Evolutionary conservation across 92 coral and sea anemone genomes (phyloP).

Genomic region (Zoanthus sociatus): DNA sequence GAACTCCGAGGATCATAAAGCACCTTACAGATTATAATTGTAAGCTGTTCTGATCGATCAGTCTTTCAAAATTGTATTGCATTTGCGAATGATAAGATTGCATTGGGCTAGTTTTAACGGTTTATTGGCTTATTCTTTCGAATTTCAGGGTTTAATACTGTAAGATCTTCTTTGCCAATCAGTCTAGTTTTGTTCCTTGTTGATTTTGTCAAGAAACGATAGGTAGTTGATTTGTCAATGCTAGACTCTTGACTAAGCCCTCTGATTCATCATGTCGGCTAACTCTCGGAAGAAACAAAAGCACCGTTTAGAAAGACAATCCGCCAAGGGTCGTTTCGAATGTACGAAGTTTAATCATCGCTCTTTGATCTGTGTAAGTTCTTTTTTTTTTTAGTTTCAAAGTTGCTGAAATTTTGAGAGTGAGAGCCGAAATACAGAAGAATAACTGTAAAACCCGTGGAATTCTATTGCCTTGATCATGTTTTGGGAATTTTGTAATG

Average conservation of each 20-base stretch:
- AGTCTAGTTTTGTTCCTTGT: background rate
- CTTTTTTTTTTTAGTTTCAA: background rate
- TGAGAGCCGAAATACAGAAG: background rate
- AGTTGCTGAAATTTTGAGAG: background rate
- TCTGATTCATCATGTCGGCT: background rate
- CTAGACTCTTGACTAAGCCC: background rate
- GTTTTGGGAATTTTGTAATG: no score
- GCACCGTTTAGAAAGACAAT: background rate
- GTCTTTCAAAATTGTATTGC: slow-evolving; percentile 2
- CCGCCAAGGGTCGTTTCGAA: background rate
- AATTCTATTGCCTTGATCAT: background rate
- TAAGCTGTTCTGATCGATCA: background rate
- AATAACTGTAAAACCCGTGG: background rate
- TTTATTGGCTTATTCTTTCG: slow-evolving; percentile 5
- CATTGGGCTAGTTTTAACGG: slow-evolving; percentile 27
- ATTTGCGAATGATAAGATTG: slow-evolving; percentile 24
- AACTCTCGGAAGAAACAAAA: background rate
- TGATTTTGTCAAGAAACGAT: slow-evolving; percentile 5
- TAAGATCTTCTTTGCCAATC: background rate
- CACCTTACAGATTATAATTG: background rate
- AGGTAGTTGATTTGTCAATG: background rate
- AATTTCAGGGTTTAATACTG: background rate
- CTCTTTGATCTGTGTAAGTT: background rate
- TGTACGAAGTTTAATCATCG: background rate
- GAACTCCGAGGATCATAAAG: background rate